Percentiles rank a stretch among this genome's conserved stretches.
Conservation (phyloP, 2,797 vertebrate genomes). For the Periparus ater region DNA sequence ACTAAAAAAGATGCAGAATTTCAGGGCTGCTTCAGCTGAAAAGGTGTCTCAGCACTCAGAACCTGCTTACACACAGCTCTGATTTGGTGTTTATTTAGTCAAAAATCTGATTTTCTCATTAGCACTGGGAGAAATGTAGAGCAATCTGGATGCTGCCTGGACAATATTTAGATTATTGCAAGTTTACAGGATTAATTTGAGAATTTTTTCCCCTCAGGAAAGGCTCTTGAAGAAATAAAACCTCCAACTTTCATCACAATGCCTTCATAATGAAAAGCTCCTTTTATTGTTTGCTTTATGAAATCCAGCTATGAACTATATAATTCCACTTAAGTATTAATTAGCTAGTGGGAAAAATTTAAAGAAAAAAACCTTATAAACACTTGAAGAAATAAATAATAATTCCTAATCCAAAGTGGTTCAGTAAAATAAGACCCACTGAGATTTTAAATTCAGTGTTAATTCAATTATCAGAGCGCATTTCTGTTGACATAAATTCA, state of each 20-base stretch:
- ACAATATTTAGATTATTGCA: constrained; percentile 3
- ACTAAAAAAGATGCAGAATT: background rate
- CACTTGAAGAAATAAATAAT: background rate
- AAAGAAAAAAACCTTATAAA: background rate
- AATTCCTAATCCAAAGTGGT: background rate
- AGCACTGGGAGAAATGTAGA: constrained; percentile 44
- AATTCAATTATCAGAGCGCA: background rate
- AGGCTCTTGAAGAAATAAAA: constrained; percentile 47
- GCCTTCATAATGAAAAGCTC: background rate
- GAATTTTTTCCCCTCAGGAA: background rate
- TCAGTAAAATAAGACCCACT: background rate
- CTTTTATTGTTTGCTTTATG: constrained; percentile 24
- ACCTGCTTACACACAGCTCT: constrained; percentile 43
- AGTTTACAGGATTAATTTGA: constrained; percentile 29
- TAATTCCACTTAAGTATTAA: constrained; percentile 7
- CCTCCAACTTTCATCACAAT: constrained; percentile 37
- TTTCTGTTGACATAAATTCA: background rate
- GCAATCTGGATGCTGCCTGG: constrained; percentile 37
- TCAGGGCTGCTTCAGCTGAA: constrained; percentile 50
- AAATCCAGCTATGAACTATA: constrained; percentile 21
- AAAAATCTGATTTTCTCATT: constrained; percentile 66
- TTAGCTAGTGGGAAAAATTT: constrained; percentile 2
- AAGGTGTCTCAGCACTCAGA: constrained; percentile 22
- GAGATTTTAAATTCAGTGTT: background rate
- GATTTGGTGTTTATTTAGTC: constrained; percentile 54